phyloP scores from a whole-genome alignment of 2,113 vertebrate genomes.

The Lophotis ruficrista region DNA sequence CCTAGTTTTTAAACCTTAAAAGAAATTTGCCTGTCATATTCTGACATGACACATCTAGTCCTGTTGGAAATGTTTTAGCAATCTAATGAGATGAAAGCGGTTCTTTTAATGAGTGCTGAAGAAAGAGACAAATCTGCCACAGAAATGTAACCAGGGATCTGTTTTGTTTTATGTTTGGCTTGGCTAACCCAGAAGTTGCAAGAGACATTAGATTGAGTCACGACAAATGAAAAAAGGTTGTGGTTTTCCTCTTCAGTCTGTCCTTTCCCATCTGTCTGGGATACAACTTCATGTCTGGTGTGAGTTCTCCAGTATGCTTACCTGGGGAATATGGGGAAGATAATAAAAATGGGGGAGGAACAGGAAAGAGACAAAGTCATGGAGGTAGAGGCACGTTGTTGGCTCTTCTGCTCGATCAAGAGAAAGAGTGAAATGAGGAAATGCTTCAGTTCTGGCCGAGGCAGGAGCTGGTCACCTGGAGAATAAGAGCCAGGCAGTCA shows the following conservation, averaged over 20 bases:
- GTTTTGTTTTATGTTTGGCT: constrained; percentile 30
- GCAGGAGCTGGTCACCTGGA: not conserved
- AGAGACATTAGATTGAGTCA: not conserved
- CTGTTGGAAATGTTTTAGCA: constrained; percentile 31
- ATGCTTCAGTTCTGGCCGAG: not conserved
- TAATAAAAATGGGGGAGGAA: not conserved
- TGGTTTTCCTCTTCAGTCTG: not conserved
- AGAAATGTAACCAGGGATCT: constrained; percentile 27
- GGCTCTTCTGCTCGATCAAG: not conserved
- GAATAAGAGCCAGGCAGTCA: not conserved
- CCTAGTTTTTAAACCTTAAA: constrained; percentile 56
- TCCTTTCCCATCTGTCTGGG: not conserved
- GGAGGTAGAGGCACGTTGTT: not conserved
- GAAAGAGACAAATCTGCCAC: constrained; percentile 34
- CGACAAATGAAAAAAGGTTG: not conserved
- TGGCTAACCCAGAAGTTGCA: constrained; percentile 11
- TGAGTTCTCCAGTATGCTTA: not conserved
- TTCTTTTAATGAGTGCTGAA: constrained; percentile 30
- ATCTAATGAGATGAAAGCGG: constrained; percentile 35
- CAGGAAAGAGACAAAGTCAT: not conserved
- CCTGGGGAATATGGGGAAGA: not conserved
- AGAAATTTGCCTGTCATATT: constrained; percentile 57
- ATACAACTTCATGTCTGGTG: not conserved
- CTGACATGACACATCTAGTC: constrained; percentile 56
- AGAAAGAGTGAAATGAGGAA: not conserved